Evolutionary conservation across 2,113 vertebrate genomes (phyloP).

Genomic region (Myotis lucifugus): DNA sequence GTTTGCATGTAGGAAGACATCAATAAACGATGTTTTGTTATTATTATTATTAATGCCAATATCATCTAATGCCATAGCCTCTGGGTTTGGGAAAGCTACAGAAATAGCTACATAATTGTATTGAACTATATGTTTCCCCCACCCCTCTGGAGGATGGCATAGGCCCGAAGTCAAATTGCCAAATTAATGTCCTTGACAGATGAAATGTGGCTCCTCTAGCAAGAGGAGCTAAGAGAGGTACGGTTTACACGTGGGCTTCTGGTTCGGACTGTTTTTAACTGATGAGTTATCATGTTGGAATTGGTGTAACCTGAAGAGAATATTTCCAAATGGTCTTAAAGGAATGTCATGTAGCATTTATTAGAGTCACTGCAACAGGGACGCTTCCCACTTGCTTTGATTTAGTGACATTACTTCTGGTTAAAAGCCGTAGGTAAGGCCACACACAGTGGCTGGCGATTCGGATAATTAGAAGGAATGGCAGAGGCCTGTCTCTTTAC

Average conservation of each 20-base stretch:
- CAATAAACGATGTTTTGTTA: neutral
- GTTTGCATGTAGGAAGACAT: neutral
- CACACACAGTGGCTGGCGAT: constrained; percentile 83
- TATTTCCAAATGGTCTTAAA: constrained; percentile 78
- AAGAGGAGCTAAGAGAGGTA: neutral
- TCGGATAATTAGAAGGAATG: constrained; percentile 87
- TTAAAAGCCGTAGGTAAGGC: constrained; percentile 85
- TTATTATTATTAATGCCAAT: neutral
- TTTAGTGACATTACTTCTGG: constrained; percentile 82
- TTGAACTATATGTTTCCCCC: neutral
- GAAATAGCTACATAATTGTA: neutral
- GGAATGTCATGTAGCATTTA: constrained; percentile 81
- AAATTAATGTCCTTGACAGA: neutral
- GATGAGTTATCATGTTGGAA: constrained; percentile 66
- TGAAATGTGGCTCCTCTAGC: neutral
- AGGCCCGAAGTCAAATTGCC: neutral
- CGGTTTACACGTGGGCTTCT: constrained; percentile 30
- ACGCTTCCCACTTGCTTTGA: constrained; percentile 81
- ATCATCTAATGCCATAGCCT: neutral
- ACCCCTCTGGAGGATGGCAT: neutral
- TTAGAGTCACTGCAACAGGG: constrained; percentile 77
- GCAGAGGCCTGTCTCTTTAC: constrained; percentile 84
- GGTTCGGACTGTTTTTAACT: constrained; percentile 61
- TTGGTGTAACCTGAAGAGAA: constrained; percentile 72
- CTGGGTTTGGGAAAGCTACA: neutral